Evolutionary conservation across 2,797 vertebrate species (phyloP).

Genomic region (Gadopsis marmoratus): DNA sequence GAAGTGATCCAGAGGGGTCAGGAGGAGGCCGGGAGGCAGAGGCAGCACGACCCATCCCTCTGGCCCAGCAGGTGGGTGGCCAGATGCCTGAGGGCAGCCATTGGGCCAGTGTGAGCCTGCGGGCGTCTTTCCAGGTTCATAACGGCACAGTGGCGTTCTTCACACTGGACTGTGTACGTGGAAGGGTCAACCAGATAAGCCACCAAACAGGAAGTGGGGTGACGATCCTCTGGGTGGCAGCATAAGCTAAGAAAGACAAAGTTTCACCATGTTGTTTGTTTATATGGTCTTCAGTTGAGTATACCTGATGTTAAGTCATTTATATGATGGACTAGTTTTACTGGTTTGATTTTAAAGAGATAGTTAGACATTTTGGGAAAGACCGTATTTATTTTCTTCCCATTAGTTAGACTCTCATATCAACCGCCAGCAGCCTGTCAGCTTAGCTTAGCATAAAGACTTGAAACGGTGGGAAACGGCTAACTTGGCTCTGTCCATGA

Average conservation of each 20-base stretch:
- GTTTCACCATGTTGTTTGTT: background rate
- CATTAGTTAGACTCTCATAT: background rate
- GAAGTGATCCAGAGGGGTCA: constrained; percentile 49
- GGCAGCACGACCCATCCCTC: constrained; percentile 70
- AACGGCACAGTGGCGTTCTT: constrained; percentile 87
- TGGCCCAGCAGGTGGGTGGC: constrained; percentile 90
- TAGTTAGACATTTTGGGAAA: background rate
- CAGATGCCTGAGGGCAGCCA: constrained; percentile 91
- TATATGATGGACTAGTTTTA: constrained; percentile 13
- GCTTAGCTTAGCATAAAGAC: constrained; percentile 8
- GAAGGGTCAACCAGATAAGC: constrained; percentile 91
- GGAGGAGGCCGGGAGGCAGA: constrained; percentile 69
- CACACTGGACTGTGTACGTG: constrained; percentile 90
- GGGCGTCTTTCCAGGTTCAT: constrained; percentile 87
- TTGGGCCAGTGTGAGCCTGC: constrained; percentile 88
- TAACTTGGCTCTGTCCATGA: background rate
- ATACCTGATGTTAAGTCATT: background rate
- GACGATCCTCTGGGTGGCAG: constrained; percentile 90
- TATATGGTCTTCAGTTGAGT: background rate
- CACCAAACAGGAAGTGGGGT: constrained; percentile 87
- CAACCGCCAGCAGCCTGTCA: background rate
- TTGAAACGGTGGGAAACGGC: background rate
- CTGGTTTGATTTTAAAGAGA: constrained; percentile 31
- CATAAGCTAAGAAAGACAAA: constrained; percentile 59
- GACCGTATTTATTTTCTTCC: background rate